These are phyloP conservation scores for Nemurella pictetii DNA, from an alignment of 2,888 invertebrate species.

Conservation along the genomic window DNA sequence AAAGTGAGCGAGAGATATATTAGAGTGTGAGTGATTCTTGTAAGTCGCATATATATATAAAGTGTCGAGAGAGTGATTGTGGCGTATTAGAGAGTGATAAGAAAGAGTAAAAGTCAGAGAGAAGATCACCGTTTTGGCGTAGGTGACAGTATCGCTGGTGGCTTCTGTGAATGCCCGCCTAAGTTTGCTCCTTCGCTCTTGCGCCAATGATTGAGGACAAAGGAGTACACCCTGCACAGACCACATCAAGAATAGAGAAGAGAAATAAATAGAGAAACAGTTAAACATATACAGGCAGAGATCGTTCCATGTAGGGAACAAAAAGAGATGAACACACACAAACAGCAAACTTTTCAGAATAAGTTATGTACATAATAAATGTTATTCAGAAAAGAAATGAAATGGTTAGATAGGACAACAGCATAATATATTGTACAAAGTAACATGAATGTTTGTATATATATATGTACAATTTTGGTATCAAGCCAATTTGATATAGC, in stretches of 20 bases:
- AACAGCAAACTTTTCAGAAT: neutral
- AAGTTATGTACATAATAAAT: neutral
- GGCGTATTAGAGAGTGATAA: slow-evolving; percentile 33
- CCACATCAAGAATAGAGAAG: slow-evolving; percentile 45
- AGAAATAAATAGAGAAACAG: slow-evolving; percentile 33
- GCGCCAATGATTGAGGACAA: slow-evolving; percentile 88
- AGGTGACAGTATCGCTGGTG: slow-evolving; percentile 83
- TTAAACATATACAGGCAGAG: neutral
- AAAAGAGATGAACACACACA: neutral
- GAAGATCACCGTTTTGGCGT: slow-evolving; percentile 78
- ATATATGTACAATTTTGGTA: neutral
- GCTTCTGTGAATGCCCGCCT: slow-evolving; percentile 89
- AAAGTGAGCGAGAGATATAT: neutral
- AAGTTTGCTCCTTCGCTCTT: slow-evolving; percentile 81
- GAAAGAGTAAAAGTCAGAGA: slow-evolving; percentile 33
- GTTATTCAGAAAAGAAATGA: neutral
- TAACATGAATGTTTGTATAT: neutral
- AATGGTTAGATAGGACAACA: neutral
- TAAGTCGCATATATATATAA: neutral
- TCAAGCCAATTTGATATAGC: neutral
- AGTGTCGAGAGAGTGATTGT: slow-evolving; percentile 2
- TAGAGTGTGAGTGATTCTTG: neutral
- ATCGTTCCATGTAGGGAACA: neutral
- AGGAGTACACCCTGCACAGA: slow-evolving; percentile 78
- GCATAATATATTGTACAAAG: neutral